Evolutionary conservation across 2,113 vertebrate genomes (phyloP).

Genomic region (Dinomys branickii): DNA sequence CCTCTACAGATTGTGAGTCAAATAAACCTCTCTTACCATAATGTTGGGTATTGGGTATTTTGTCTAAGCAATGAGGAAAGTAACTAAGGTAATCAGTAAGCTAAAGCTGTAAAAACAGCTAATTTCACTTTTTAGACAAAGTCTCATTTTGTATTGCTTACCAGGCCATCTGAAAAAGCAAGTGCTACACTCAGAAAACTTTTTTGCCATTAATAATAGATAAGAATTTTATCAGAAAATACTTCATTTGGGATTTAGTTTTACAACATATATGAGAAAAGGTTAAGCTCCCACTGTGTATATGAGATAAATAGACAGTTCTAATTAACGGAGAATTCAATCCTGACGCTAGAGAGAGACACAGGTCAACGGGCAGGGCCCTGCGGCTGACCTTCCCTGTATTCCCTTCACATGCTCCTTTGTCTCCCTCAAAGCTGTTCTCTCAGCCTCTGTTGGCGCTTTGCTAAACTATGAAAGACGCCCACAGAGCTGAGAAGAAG

Average conservation of each 20-base stretch:
- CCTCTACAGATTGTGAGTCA: background rate
- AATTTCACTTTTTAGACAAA: background rate
- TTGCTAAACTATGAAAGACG: background rate
- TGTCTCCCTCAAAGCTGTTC: slow-evolving; percentile 9
- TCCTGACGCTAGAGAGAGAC: slow-evolving; percentile 29
- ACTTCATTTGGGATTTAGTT: background rate
- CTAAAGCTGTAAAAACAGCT: background rate
- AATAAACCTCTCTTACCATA: background rate
- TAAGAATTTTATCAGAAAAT: slow-evolving; percentile 60
- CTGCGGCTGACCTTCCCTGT: background rate
- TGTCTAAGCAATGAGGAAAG: background rate
- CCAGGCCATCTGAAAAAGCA: background rate
- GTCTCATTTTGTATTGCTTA: background rate
- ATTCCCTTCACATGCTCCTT: background rate
- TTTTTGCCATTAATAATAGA: slow-evolving; percentile 8
- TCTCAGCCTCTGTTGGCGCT: slow-evolving; percentile 50
- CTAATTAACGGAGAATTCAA: slow-evolving; percentile 54
- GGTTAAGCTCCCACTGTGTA: background rate
- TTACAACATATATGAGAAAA: background rate
- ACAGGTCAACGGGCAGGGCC: background rate
- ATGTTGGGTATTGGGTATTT: background rate
- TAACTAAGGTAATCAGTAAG: background rate
- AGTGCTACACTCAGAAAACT: background rate
- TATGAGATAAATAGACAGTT: background rate
- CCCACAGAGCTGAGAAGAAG: background rate